Evolutionary conservation across 2,888 invertebrate genomes (phyloP), one percentile per base, ranked within the genome.

Genomic region (Eumacrocentrus americanus): DNA sequence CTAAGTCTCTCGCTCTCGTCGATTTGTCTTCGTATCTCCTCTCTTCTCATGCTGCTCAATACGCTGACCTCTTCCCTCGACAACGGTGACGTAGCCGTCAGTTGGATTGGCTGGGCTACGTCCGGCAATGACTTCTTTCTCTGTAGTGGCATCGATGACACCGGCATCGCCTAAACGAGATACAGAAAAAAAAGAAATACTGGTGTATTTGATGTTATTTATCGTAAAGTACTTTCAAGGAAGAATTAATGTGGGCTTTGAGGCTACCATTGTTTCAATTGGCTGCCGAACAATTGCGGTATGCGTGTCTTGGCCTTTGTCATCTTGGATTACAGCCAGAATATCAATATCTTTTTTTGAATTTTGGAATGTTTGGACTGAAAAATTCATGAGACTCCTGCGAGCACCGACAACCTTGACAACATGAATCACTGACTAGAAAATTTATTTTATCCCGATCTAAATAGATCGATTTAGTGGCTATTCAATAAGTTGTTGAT

Each of bases 71-170:
- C 97, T 82, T 97, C 96, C 60, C 98, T 88, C 55, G 95, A 91
- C 91, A 98, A 93, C 70, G 89, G 89, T 70, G 91, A 89, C 59
- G 90, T 87, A 70, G 90, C 87, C 61, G 90, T 88, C 60, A 94
- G 91, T 81, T 93, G 87, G 65, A 89, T 90, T 75, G 92, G 92
- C 67, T 80, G 80, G 3, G 80, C 79, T 76, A 95, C 91, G 83
- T 98, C 98, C 55, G 98, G 98, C 83, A 99, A 88, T 70, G 97
- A 98, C 83, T 98, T 98, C 84, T 97, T 95, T 72, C 94, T 88
- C 83, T 93, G 94, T 73, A 95, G 85, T 72, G 91, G 87, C 79
- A 72, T 79, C 78, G 89, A 88, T 78, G 89, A 88, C 69, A 88
- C 88, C 78, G 91, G 90, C 81, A 91, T 82, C 84, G 89, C 91